A percentile compares a stretch with the other conserved stretches of the same genome.
These are phyloP conservation scores for Epinotia demarniana DNA, from an alignment of 2,888 invertebrate genomes.

Conservation along the genomic window DNA sequence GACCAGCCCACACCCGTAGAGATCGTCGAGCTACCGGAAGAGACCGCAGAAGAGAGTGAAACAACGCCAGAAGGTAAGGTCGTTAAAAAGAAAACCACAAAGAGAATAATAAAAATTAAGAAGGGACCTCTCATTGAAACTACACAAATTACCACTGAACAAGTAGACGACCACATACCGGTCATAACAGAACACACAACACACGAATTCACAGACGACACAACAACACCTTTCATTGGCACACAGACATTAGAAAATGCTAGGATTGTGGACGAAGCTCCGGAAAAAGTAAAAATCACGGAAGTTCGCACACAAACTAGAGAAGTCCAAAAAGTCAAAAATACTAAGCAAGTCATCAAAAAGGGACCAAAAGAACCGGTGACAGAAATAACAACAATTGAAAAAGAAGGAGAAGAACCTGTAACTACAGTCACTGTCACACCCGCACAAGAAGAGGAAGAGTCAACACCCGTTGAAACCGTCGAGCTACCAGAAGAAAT, in stretches of 20 bases:
- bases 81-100: slow-evolving; percentile 51
- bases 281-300: slow-evolving; percentile 48
- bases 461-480: not conserved
- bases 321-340: slow-evolving; percentile 51
- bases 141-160: not conserved
- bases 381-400: slow-evolving; percentile 62
- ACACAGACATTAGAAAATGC: slow-evolving; percentile 50
- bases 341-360: slow-evolving; percentile 47
- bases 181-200: slow-evolving; percentile 60
- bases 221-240: slow-evolving; percentile 53
- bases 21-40: slow-evolving; percentile 7
- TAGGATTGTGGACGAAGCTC: slow-evolving; percentile 51
- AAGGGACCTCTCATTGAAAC: not conserved
- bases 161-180: slow-evolving; percentile 70
- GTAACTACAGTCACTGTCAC: not conserved
- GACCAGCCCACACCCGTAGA: slow-evolving; percentile 47
- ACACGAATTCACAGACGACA: slow-evolving; percentile 53
- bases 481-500: slow-evolving; percentile 2
- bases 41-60: not conserved
- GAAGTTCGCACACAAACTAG: slow-evolving; percentile 52
- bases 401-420: slow-evolving; percentile 55
- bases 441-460: not conserved
- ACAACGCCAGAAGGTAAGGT: slow-evolving; percentile 51
- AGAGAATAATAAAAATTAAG: not conserved
- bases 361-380: slow-evolving; percentile 51